phyloP scores from a whole-genome alignment of 1,140 invertebrate genomes.

The Caenorhabditis briggsae region DNA sequence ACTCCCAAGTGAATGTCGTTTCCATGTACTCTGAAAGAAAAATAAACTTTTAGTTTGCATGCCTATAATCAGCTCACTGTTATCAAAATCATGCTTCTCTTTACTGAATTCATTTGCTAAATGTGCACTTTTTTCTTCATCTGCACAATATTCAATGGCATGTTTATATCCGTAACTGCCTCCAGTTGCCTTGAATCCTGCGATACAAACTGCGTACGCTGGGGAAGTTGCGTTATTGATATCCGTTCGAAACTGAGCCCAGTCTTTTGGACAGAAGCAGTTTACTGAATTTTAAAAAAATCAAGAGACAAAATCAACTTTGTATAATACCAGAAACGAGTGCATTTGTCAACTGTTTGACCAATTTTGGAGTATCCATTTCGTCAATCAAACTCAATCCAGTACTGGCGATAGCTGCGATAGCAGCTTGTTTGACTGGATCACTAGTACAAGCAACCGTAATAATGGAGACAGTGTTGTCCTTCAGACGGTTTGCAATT shows the following conservation, averaged over 20 bases:
- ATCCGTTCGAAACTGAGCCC: background rate
- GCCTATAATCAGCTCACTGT: background rate
- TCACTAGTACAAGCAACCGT: constrained; percentile 4
- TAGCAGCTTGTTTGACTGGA: background rate
- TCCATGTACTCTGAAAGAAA: background rate
- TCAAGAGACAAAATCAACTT: background rate
- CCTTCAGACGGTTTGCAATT: background rate
- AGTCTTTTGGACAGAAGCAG: constrained; percentile 19
- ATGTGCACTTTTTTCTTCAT: background rate
- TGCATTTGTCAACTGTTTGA: constrained; percentile 22
- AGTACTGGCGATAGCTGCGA: background rate
- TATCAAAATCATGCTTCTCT: background rate
- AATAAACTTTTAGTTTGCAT: background rate
- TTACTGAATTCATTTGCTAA: constrained; percentile 14
- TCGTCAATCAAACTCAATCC: constrained; percentile 5
- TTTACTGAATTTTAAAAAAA: background rate
- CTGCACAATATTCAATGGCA: background rate
- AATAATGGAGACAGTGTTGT: background rate
- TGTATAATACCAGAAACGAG: background rate
- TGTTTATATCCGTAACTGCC: background rate
- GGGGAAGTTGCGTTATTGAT: background rate
- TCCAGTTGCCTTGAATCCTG: background rate
- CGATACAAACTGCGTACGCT: background rate
- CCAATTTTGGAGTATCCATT: constrained; percentile 2
- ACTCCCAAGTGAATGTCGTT: background rate